A percentile compares a stretch with the other conserved stretches of the same genome.
Conservation (phyloP, 2,888 invertebrate species). For the Autographa pulchrina region DNA sequence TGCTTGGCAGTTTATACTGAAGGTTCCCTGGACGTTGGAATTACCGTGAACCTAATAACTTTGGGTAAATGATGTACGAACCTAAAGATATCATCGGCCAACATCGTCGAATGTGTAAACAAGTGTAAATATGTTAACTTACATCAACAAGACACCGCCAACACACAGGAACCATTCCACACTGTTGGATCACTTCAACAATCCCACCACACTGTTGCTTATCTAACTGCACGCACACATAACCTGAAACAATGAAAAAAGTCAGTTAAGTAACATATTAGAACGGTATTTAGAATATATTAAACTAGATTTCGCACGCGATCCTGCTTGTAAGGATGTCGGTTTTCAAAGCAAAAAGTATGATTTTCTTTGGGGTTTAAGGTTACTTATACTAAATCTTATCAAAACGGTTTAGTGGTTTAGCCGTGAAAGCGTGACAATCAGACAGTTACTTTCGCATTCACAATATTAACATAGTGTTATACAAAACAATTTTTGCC, state of each 20-base stretch:
- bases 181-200: constrained; percentile 76
- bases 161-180: constrained; percentile 88
- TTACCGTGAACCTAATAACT: not conserved
- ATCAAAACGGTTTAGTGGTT: not conserved
- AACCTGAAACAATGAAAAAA: constrained; percentile 82
- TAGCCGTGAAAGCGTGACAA: not conserved
- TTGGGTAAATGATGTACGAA: not conserved
- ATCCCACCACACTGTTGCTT: constrained; percentile 79
- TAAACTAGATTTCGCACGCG: not conserved
- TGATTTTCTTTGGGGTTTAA: not conserved
- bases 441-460: not conserved
- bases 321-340: not conserved
- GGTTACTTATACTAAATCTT: not conserved
- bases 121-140: constrained; percentile 64
- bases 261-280: constrained; percentile 50
- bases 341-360: not conserved
- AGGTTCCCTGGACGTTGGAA: not conserved
- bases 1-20: not conserved
- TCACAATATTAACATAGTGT: not conserved
- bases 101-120: not conserved
- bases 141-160: constrained; percentile 83
- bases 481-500: not conserved
- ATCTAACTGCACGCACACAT: constrained; percentile 84
- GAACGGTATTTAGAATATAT: constrained; percentile 17
- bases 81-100: not conserved